Percentiles rank a stretch among this genome's conserved stretches.
phyloP scores from a whole-genome alignment of 2,797 vertebrate species.

The Coendou prehensilis region DNA sequence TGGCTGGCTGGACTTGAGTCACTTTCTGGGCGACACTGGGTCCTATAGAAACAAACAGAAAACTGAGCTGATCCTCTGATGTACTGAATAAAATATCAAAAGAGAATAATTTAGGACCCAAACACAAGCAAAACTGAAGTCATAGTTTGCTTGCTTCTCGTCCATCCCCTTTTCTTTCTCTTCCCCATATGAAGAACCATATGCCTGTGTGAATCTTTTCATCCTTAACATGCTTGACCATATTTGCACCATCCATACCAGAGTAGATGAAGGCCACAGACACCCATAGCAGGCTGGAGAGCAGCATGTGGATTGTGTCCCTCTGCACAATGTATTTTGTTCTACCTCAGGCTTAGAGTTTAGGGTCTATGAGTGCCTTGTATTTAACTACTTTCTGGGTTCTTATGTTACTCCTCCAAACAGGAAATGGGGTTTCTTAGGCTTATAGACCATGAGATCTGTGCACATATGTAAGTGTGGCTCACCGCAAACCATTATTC shows the following conservation, averaged over 20 bases:
- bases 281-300: not conserved
- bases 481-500: not conserved
- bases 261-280: not conserved
- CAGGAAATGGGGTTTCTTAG: not conserved
- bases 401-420: not conserved
- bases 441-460: not conserved
- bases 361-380: not conserved
- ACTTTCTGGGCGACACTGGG: conserved; percentile 54
- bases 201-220: not conserved
- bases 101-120: not conserved
- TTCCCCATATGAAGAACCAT: not conserved
- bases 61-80: not conserved
- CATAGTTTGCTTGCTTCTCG: not conserved
- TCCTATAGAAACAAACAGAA: conserved; percentile 69
- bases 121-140: not conserved
- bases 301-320: not conserved
- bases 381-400: not conserved
- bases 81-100: not conserved
- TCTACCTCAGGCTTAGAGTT: not conserved
- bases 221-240: no score
- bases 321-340: not conserved
- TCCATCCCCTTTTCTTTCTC: not conserved
- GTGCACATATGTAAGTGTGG: not conserved
- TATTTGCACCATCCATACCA: not conserved
- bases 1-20: not conserved